Conservation (phyloP, 2,888 invertebrate genomes). For the Tipula confusa region DNA sequence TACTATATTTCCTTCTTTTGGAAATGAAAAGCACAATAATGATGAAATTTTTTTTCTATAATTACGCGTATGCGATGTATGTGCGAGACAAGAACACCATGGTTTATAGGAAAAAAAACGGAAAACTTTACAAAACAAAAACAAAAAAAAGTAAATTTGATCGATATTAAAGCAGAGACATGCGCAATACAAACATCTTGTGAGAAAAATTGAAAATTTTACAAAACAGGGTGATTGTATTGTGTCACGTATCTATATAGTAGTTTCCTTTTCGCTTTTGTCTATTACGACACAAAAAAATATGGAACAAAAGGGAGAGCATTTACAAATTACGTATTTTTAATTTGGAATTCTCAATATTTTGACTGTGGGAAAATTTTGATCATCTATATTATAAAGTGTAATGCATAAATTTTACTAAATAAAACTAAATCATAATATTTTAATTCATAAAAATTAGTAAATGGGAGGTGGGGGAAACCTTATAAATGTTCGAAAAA, state of each 20-base stretch:
- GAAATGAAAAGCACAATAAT: background rate
- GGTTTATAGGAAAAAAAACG: too few relatives aligned
- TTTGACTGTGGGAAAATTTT: too few relatives aligned
- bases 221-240: background rate
- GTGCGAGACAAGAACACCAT: background rate
- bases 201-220: background rate
- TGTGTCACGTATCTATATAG: background rate
- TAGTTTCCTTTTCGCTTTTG: background rate
- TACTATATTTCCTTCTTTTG: background rate
- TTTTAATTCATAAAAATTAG: too few relatives aligned
- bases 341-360: too few relatives aligned
- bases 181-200: background rate
- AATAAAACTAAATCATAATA: too few relatives aligned
- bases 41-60: background rate
- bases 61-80: background rate
- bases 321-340: background rate
- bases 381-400: too few relatives aligned
- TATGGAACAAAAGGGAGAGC: background rate
- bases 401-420: too few relatives aligned
- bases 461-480: too few relatives aligned
- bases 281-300: background rate
- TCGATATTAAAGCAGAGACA: background rate
- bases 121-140: background rate
- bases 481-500: too few relatives aligned
- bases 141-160: background rate